A percentile compares a stretch with the other conserved stretches of the same genome.
phyloP scores from a whole-genome alignment of 2,888 invertebrate species.

The Heteromyza rotundicornis region DNA sequence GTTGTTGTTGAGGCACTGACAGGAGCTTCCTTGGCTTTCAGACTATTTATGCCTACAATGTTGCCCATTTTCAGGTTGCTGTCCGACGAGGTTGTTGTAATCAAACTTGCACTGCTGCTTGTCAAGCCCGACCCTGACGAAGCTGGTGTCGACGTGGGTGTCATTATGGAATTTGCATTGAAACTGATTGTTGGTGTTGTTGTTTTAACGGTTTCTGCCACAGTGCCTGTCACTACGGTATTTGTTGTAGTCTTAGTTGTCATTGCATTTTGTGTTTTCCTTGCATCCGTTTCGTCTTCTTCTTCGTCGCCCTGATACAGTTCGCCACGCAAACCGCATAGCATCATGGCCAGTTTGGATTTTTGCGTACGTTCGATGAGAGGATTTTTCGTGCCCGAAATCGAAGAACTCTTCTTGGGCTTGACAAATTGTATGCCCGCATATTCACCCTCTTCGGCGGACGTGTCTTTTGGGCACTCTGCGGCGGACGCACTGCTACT shows the following conservation, averaged over 20 bases:
- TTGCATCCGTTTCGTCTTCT: not conserved
- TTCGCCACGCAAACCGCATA: conserved; percentile 58
- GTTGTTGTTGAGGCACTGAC: not conserved
- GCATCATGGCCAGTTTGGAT: conserved; percentile 58
- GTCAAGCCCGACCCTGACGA: no score
- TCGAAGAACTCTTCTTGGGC: conserved; percentile 49
- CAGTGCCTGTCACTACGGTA: not conserved
- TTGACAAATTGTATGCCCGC: conserved; percentile 58
- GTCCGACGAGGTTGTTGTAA: conserved; percentile 7
- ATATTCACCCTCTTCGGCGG: conserved; percentile 40
- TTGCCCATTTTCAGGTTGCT: not conserved
- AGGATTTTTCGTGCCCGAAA: conserved; percentile 40
- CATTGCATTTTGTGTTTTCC: not conserved
- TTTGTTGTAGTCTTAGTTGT: not conserved
- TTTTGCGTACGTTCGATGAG: conserved; percentile 54
- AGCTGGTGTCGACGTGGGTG: conserved; percentile 16
- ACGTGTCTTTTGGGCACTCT: conserved; percentile 15
- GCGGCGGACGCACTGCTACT: conserved; percentile 25
- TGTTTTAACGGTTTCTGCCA: not conserved
- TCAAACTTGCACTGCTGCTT: not conserved
- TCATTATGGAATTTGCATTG: conserved; percentile 13
- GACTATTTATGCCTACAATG: no score
- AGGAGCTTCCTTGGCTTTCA: not conserved
- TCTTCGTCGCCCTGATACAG: conserved; percentile 47
- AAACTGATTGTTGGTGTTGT: not conserved